Base-by-base conservation (phyloP, 2,113 vertebrate genomes). In the Heloderma charlesbogerti region DNA sequence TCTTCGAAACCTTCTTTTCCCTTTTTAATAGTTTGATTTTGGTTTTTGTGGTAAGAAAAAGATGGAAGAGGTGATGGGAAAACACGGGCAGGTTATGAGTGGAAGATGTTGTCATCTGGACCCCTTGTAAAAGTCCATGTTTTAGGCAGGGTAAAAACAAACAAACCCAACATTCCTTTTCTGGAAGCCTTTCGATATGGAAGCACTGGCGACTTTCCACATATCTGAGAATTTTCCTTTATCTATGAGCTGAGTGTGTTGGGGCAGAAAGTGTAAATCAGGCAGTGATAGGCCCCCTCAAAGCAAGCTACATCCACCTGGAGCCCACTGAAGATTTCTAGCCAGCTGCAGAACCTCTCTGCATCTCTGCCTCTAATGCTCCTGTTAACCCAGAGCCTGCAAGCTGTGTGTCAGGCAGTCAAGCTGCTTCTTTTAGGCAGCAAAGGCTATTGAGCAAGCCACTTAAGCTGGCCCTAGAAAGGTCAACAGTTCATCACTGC, bases 161-260 rank as follows among this genome's bases (percentile, higher is more conserved):
- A 22, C 20, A 15, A 48, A 60, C 3, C 0, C 1, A 60, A 60
- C 12, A 16, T 3, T 3, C 29, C 0, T 22, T 20, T 15, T n/a
- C n/a, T 81, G 48, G 31, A 57, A 34, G 34, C 34, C 12, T 45
- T 43, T 43, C 2, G 86, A 3, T 88, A 5, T 1, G 45, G 10
- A 12, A 31, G 10, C 4, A 3, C 18, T 8, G 20, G 37, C 29
- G 37, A 8, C 31, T 40, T 16, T 2, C 5, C 2, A 20, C 71
- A 43, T 0, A 4, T 40, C 22, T 4, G 51, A 82, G 80, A 60
- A 5, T 13, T 51, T 31, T 20, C 5, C 48, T 57, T 6, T 51
- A 7, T n/a, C 2, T 7, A 20, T 5, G 6, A 13, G 22, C 6
- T 80, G 43, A 29, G 43, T 7, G 2, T 15, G 13, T 27, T 10